phyloP scores from a whole-genome alignment of 2,797 vertebrate species.

The Chelon auratus region DNA sequence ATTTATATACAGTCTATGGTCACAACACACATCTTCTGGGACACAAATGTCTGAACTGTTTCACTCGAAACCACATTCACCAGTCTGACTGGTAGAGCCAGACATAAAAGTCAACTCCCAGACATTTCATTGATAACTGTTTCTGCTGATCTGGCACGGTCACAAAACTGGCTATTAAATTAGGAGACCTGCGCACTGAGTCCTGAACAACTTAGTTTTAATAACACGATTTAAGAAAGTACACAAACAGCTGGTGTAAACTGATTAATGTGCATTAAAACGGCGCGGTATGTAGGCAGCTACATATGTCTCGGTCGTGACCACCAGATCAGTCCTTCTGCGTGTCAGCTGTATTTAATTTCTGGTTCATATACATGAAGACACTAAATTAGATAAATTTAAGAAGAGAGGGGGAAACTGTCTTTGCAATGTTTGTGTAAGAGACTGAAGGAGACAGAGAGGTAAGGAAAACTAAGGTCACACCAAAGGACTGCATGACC shows the following conservation, averaged over 20 bases:
- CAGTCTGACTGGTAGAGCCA: not conserved
- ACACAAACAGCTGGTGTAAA: not conserved
- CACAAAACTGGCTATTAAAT: not conserved
- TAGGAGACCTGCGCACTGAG: not conserved
- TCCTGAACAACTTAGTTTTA: not conserved
- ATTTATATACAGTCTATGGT: no score
- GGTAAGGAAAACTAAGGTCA: conserved; percentile 9
- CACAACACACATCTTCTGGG: no score
- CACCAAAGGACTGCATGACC: conserved; percentile 23
- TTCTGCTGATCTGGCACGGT: not conserved
- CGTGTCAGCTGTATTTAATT: conserved; percentile 49
- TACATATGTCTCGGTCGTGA: not conserved
- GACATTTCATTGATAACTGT: not conserved
- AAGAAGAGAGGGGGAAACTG: conserved; percentile 20
- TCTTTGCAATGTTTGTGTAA: not conserved
- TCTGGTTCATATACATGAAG: conserved; percentile 29
- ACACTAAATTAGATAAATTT: conserved; percentile 40
- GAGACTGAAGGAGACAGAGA: conserved; percentile 17
- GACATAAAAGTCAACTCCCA: not conserved
- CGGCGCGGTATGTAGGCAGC: not conserved
- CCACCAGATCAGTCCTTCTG: conserved; percentile 29
- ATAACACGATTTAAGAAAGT: not conserved
- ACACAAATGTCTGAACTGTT: no score
- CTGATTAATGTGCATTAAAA: not conserved
- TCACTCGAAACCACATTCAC: no score